Conservation (phyloP, 2,888 invertebrate genomes). For the Anoncus sp. region DNA sequence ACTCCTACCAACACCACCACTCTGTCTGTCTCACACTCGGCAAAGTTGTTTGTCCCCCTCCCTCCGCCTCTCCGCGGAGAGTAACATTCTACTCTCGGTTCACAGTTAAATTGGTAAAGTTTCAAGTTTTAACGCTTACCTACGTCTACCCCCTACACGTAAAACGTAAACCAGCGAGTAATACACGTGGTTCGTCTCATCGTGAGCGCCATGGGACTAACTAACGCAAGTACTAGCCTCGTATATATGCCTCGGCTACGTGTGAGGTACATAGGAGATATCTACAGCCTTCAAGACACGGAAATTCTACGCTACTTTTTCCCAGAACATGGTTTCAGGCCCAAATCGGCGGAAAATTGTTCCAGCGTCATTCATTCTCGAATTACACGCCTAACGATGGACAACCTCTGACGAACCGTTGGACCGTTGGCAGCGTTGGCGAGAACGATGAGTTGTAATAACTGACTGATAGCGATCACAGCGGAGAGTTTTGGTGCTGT, state of each 20-base stretch:
- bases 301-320: no score
- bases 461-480: no score
- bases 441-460: background rate
- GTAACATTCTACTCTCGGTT: constrained; percentile 67
- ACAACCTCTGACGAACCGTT: background rate
- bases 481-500: no score
- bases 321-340: no score
- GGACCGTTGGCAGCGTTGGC: background rate
- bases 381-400: background rate
- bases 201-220: constrained; percentile 36
- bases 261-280: background rate
- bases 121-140: constrained; percentile 69
- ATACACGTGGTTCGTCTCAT: constrained; percentile 49
- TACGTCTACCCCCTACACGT: constrained; percentile 41
- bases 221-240: constrained; percentile 39
- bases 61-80: constrained; percentile 8
- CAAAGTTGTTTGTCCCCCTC: constrained; percentile 63
- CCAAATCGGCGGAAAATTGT: no score
- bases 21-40: constrained; percentile 39
- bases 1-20: constrained; percentile 37
- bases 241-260: background rate
- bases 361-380: background rate
- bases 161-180: constrained; percentile 54
- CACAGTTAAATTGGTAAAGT: constrained; percentile 71
- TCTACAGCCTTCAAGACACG: no score